phyloP scores from a whole-genome alignment of 2,797 vertebrate species.

The Anguilla marmorata region DNA sequence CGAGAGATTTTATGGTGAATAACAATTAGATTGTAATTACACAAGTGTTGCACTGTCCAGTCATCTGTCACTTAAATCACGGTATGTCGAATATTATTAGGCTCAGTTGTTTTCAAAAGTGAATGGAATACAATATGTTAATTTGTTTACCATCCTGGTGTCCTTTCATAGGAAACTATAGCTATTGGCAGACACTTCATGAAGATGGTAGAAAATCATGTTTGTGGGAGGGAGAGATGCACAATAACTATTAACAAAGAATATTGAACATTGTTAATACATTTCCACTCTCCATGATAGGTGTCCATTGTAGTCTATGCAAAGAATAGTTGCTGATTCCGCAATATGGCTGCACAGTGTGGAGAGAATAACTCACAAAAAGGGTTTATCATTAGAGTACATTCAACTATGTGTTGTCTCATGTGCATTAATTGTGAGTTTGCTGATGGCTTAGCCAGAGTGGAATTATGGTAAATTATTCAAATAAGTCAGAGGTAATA shows the following conservation, averaged over 20 bases:
- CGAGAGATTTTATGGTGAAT: slow-evolving; percentile 58
- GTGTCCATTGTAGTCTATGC: slow-evolving; percentile 44
- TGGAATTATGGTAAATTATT: too few relatives aligned
- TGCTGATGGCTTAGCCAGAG: neutral
- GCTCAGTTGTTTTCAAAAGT: slow-evolving; percentile 56
- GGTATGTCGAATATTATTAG: slow-evolving; percentile 55
- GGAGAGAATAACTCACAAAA: slow-evolving; percentile 18
- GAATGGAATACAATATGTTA: slow-evolving; percentile 52
- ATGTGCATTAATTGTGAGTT: neutral
- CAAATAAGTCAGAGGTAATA: too few relatives aligned
- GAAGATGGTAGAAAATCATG: slow-evolving; percentile 39
- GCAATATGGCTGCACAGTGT: slow-evolving; percentile 41
- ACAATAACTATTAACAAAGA: slow-evolving; percentile 46
- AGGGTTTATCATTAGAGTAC: neutral
- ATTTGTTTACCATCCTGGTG: slow-evolving; percentile 55
- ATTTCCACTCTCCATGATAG: slow-evolving; percentile 58
- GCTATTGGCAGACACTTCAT: slow-evolving; percentile 36
- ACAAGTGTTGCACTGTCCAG: slow-evolving; percentile 61
- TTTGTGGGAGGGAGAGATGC: slow-evolving; percentile 37
- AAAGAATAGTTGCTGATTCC: slow-evolving; percentile 60
- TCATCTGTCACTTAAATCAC: slow-evolving; percentile 65
- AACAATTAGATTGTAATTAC: slow-evolving; percentile 69
- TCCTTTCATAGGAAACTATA: slow-evolving; percentile 43
- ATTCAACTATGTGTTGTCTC: neutral
- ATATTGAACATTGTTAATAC: slow-evolving; percentile 52